These are phyloP conservation scores for Formicarius rufipectus DNA, from an alignment of 2,113 vertebrate genomes.

Conservation along the genomic window DNA sequence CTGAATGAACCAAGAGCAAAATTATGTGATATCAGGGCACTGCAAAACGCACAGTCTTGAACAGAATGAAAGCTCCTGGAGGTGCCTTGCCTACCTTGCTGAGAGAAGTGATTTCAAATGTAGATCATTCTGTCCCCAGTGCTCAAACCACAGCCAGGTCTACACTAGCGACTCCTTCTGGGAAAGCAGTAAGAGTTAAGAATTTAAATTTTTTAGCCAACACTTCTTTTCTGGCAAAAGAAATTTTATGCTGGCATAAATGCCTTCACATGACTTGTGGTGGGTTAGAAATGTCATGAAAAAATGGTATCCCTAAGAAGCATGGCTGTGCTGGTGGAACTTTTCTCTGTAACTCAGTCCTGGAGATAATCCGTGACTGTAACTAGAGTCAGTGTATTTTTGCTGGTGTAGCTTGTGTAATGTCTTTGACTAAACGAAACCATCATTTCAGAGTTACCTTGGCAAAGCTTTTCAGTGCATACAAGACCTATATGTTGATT, in stretches of 20 bases:
- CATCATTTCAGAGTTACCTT: slow-evolving; percentile 8
- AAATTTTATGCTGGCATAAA: not conserved
- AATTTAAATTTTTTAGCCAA: not conserved
- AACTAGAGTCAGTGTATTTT: not conserved
- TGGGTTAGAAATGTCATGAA: not conserved
- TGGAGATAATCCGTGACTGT: slow-evolving; percentile 32
- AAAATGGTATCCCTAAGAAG: slow-evolving; percentile 15
- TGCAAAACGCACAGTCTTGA: not conserved
- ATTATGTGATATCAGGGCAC: not conserved
- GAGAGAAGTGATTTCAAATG: not conserved
- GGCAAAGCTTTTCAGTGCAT: not conserved
- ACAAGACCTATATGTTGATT: not conserved
- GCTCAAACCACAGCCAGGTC: not conserved
- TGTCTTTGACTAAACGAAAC: slow-evolving; percentile 36
- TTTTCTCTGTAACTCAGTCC: not conserved
- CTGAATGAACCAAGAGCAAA: not conserved
- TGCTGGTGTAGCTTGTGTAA: slow-evolving; percentile 3
- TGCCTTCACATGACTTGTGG: not conserved
- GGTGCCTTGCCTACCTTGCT: not conserved
- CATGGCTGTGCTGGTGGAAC: not conserved
- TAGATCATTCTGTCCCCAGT: not conserved
- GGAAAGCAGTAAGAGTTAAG: not conserved
- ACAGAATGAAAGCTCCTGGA: not conserved
- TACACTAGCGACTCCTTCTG: not conserved
- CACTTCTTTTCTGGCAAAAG: not conserved